These are phyloP conservation scores for Bos taurus DNA, from an alignment of 2,113 vertebrate genomes.

Conservation along the genomic window ARS-UCD2.0 NC_037352.1:28217501-28218000, in stretches of 20 bases:
- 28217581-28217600: neutral
- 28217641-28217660: neutral
- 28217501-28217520: neutral
- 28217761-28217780: neutral
- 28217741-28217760: neutral
- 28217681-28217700: neutral
- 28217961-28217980: neutral
- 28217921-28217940: neutral
- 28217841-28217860: neutral
- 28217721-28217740: neutral
- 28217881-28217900: neutral
- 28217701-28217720: neutral
- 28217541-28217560: neutral
- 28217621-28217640: neutral
- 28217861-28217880: neutral
- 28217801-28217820: neutral
- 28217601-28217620: neutral
- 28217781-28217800: neutral
- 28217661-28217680: neutral
- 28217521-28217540: neutral
- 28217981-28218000: neutral
- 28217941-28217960: neutral
- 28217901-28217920: neutral
- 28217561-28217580: neutral
- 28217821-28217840: neutral